A percentile compares a stretch with the other conserved stretches of the same genome.
These are phyloP conservation scores for Anableps anableps DNA, from an alignment of 2,797 vertebrate species.

Conservation along the genomic window DNA sequence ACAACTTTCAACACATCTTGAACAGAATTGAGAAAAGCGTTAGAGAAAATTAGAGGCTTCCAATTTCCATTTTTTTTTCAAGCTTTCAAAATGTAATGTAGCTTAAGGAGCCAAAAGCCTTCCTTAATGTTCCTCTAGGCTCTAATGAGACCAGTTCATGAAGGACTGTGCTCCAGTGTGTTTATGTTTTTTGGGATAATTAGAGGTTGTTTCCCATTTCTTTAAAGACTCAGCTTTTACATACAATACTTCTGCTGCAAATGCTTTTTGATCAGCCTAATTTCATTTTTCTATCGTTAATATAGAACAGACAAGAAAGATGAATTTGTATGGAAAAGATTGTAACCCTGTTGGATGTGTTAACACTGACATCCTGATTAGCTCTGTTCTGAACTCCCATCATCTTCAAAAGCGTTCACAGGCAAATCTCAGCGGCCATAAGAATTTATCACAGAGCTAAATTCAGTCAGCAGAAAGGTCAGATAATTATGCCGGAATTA, in stretches of 20 bases:
- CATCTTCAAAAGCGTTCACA: neutral
- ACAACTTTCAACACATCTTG: neutral
- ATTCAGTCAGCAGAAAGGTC: conserved; percentile 16
- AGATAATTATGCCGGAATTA: conserved; percentile 1
- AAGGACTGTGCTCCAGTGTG: neutral
- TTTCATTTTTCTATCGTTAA: neutral
- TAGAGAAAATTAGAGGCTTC: no score
- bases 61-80: no score
- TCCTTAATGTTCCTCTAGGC: neutral
- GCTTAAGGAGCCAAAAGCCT: neutral
- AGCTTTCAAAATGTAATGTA: neutral
- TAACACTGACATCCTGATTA: neutral
- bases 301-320: neutral
- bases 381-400: neutral
- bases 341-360: neutral
- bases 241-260: neutral
- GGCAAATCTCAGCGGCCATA: neutral
- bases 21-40: no score
- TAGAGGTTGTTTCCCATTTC: neutral
- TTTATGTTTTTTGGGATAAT: neutral
- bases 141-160: neutral
- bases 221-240: neutral
- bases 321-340: neutral
- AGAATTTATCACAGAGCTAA: neutral
- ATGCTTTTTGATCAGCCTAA: neutral